Evolutionary conservation across 2,888 invertebrate genomes (phyloP).

Genomic region (Theretra japonica): DNA sequence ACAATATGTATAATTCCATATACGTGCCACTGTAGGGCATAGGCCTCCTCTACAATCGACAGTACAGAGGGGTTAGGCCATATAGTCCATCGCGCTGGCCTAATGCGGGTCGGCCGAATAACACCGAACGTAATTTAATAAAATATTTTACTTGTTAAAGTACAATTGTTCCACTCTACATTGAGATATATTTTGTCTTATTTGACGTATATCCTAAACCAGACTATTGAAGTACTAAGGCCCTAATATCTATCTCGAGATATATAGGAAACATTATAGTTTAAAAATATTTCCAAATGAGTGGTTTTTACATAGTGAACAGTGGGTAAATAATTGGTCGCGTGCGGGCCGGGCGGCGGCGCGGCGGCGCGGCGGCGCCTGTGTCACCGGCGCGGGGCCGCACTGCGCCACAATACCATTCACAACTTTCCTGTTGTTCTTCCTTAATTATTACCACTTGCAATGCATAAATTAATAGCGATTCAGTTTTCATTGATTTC

Average conservation of each 20-base stretch:
- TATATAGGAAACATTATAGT: not conserved
- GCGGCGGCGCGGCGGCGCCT: conserved; percentile 71
- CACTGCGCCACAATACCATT: conserved; percentile 67
- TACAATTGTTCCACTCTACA: no score
- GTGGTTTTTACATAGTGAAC: conserved; percentile 26
- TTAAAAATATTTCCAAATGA: conserved; percentile 15
- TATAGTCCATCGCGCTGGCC: no score
- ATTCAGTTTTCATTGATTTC: conserved; percentile 30
- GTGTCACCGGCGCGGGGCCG: conserved; percentile 75
- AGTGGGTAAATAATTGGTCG: conserved; percentile 59
- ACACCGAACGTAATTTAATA: no score
- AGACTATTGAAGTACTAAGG: no score
- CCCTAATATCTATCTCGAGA: not conserved
- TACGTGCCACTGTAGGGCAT: no score
- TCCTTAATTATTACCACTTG: conserved; percentile 26
- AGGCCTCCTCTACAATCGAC: no score
- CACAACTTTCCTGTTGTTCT: conserved; percentile 29
- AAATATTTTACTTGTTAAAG: no score
- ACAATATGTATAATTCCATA: no score
- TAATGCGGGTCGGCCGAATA: no score
- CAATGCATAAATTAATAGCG: conserved; percentile 29
- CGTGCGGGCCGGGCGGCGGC: conserved; percentile 74
- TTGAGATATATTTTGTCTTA: no score
- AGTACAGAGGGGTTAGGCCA: no score
- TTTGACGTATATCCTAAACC: no score